Base-by-base conservation (phyloP, 2,888 invertebrate genomes). In the Stomorhina lunata region DNA sequence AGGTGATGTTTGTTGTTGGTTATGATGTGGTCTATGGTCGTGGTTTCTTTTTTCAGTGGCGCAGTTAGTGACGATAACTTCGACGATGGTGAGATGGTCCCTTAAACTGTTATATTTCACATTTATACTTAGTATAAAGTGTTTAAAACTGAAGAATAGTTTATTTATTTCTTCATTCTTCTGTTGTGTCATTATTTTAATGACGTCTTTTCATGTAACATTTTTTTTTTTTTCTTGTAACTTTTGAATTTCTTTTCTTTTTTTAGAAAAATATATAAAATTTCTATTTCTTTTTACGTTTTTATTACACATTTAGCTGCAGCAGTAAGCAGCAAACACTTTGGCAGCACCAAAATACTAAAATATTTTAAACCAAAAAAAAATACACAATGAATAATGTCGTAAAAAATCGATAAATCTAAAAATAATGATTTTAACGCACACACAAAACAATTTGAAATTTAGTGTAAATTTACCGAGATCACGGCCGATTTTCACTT, bases 321-420 rank as follows among this genome's bases (percentile, higher is more conserved):
- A 34, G 55, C 15, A 55, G 22, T 37, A 53, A 55, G 40, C 45
- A 75, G 40, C 59, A 12, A n/a, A n/a, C n/a, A 55, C 34, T 69
- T 73, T 59, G 43, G 9, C 53, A 66, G 59, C 37, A 37, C 25
- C 40, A 55, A 27, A 66, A 55, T 40, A 59, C 45, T 27, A 72
- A 43, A n/a, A n/a, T n/a, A n/a, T n/a, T n/a, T n/a, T n/a, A n/a
- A n/a, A n/a, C n/a, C n/a, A n/a, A n/a, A n/a, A 7, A 20, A 61
- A 48, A 10, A 53, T 32, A 34, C 76, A 78, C 57, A 71, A n/a
- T n/a, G n/a, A n/a, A n/a, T 40, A 48, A 48, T 48, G 68, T 65
- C 65, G 68, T 59, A 82, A 34, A 82, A 82, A 82, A 82, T 82
- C 82, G 63, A 82, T 82, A 82, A 65, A 76, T 82, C 82, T 82